These are phyloP conservation scores for Kryptopterus vitreolus DNA, from an alignment of 2,797 vertebrate species.

Conservation along the genomic window DNA sequence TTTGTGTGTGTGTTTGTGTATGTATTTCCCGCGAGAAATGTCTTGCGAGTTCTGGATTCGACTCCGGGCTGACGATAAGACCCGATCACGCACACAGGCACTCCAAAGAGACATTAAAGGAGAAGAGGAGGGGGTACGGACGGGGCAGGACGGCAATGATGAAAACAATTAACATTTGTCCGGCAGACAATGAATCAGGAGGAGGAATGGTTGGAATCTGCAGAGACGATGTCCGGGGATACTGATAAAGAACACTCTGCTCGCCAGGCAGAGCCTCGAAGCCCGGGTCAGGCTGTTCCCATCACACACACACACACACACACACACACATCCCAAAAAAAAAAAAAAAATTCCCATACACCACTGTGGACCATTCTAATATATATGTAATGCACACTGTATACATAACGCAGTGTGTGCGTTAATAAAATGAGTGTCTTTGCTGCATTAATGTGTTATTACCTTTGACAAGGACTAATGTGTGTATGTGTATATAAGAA, in stretches of 20 bases:
- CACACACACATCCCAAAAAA: conserved; percentile 26
- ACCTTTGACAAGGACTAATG: no score
- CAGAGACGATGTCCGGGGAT: conserved; percentile 70
- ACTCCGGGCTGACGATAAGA: conserved; percentile 34
- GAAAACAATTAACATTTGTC: conserved; percentile 96
- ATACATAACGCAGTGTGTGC: no score
- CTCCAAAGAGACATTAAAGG: conserved; percentile 64
- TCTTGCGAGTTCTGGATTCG: conserved; percentile 34
- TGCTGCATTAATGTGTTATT: no score
- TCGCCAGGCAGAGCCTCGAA: conserved; percentile 71
- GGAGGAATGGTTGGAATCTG: conserved; percentile 87
- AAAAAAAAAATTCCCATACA: not conserved
- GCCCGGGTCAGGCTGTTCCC: conserved; percentile 81
- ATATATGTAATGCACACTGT: not conserved
- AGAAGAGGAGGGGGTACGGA: conserved; percentile 73
- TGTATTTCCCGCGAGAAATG: conserved; percentile 8
- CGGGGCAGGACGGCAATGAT: conserved; percentile 73
- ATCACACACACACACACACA: conserved; percentile 68
- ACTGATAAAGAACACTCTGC: conserved; percentile 80
- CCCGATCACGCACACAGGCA: conserved; percentile 50
- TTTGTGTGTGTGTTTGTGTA: no score
- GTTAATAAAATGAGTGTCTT: no score
- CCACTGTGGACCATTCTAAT: not conserved
- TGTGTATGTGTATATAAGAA: not conserved
- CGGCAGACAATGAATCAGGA: conserved; percentile 87